Conservation (phyloP, 2,888 invertebrate genomes). For the Melieria crassipennis region DNA sequence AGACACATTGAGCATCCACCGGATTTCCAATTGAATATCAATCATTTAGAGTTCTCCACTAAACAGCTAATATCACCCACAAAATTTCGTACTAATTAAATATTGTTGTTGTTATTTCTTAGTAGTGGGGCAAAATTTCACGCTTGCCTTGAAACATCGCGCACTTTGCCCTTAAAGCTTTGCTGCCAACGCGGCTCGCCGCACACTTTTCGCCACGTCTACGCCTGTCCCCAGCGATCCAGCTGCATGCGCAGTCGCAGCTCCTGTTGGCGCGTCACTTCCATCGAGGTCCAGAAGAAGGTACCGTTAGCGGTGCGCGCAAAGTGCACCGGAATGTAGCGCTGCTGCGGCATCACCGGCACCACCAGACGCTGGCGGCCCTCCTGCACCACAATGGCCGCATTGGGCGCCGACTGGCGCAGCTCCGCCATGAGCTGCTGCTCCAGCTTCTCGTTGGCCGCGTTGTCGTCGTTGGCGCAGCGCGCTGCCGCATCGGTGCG, state of each 20-base stretch:
- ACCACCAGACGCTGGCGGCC: constrained; percentile 63
- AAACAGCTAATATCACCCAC: constrained; percentile 59
- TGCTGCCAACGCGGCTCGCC: constrained; percentile 42
- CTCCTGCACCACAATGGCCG: constrained; percentile 73
- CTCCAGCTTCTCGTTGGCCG: constrained; percentile 81
- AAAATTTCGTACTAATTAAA: constrained; percentile 40
- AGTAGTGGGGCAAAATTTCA: too few species aligned
- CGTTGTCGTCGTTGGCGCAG: constrained; percentile 57
- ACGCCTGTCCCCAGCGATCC: constrained; percentile 63
- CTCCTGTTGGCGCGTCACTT: constrained; percentile 49
- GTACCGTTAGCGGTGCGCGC: constrained; percentile 82
- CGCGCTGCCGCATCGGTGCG: constrained; percentile 56
- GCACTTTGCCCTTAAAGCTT: constrained; percentile 56
- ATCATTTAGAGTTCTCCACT: constrained; percentile 48
- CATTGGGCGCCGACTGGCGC: constrained; percentile 72
- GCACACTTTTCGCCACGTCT: constrained; percentile 26
- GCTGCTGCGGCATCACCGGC: constrained; percentile 58
- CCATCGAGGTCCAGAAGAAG: constrained; percentile 81
- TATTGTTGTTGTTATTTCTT: neutral
- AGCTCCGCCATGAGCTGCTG: constrained; percentile 78
- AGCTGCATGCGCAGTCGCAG: constrained; percentile 49
- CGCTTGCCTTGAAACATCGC: constrained; percentile 19
- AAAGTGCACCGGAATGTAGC: constrained; percentile 76
- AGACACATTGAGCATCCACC: too few species aligned
- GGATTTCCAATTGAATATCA: constrained; percentile 50